Evolutionary conservation across 2,888 invertebrate species (phyloP), one percentile per base, ranked within the genome.

Genomic region (Drosophila cognata): DNA sequence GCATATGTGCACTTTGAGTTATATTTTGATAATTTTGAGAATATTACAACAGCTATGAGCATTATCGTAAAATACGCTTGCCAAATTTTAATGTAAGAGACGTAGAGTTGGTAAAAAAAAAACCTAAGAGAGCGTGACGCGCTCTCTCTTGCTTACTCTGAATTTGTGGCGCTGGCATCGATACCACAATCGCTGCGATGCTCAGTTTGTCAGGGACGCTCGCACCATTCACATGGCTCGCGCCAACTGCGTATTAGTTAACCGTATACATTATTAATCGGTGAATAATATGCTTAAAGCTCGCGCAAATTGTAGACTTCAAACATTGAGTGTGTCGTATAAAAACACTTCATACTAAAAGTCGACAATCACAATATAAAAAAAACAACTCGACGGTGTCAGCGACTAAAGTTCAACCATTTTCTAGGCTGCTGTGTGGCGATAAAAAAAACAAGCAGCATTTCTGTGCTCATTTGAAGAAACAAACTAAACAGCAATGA

Each of bases 321-420:
- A 75, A 79, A 64, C 51, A 53, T 21, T 48, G 53, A 67, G 51
- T 67, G 51, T n/a, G 29, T 51, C 13, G 28, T 63, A 43, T 61
- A 62, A 28, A 72, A 65, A 59, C 53, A 62, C 10, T 38, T 11
- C 46, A 51, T 63, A 65, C 33, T 48, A 53, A 53, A 58, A 57
- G 10, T 33, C 52, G n/a, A 63, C 56, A 55, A 61, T 68, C 61
- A 60, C 60, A 56, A 35, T 33, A 69, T 6, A 43, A 38, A 48
- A 51, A 51, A 29, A 36, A 55, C 36, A 38, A 18, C 48, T 50
- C 51, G 63, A 35, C 29, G 48, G 28, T 55, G 59, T 43, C 64
- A 69, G 43, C 50, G 88, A 74, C 72, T 82, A 88, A 90, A 88
- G 88, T 80, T 89, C 90, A 89, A 74, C 29, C 59, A 58, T 70